These are phyloP conservation scores for Diadumene lineata DNA, from an alignment of 92 coral and sea anemone species.

Conservation along the genomic window DNA sequence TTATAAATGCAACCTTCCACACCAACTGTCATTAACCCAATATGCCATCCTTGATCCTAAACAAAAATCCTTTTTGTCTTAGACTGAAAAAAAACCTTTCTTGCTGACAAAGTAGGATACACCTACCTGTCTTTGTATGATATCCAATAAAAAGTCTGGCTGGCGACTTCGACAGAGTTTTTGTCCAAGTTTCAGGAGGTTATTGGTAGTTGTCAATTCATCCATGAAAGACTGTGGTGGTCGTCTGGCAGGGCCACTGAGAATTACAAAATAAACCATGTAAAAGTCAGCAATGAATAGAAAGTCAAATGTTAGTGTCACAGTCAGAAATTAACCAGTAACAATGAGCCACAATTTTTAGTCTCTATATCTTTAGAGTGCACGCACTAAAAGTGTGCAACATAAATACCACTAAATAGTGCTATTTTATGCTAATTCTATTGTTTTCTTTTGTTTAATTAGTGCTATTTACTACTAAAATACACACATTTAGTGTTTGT, in stretches of 20 bases:
- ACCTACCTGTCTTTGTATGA: constrained; percentile 91
- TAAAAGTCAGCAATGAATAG: not conserved
- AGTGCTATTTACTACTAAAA: too few species aligned
- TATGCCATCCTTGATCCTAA: too few species aligned
- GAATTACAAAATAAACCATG: not conserved
- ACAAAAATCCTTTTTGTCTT: not conserved
- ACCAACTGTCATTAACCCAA: too few species aligned
- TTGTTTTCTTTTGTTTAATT: too few species aligned
- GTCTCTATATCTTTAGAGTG: not conserved
- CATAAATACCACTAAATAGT: too few species aligned
- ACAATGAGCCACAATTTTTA: too few species aligned
- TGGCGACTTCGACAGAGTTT: constrained; percentile 92
- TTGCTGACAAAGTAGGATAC: too few species aligned
- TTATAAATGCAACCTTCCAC: too few species aligned
- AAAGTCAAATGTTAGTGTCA: not conserved
- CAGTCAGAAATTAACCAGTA: not conserved
- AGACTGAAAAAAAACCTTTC: not conserved
- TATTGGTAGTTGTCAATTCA: constrained; percentile 78
- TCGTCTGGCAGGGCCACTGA: constrained; percentile 90
- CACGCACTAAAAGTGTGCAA: too few species aligned
- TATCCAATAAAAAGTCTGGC: constrained; percentile 93
- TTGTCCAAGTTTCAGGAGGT: constrained; percentile 79
- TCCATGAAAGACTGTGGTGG: constrained; percentile 90
- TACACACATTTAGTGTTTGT: too few species aligned
- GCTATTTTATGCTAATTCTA: too few species aligned